phyloP scores from a whole-genome alignment of 2,888 invertebrate genomes.

The Blera fallax region DNA sequence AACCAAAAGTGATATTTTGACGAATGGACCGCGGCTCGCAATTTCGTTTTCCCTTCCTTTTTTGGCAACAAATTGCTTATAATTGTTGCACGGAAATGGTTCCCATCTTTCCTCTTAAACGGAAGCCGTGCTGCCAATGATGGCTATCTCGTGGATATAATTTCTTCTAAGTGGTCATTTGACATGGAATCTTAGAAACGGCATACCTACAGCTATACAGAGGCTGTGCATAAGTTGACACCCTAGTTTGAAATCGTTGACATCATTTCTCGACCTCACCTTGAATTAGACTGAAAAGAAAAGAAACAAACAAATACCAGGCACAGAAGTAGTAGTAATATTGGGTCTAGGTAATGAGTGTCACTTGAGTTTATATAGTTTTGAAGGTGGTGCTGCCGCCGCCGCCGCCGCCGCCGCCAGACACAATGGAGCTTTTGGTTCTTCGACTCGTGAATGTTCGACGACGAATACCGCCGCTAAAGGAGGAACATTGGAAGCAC shows the following conservation, averaged over 20 bases:
- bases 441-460: conserved; percentile 39
- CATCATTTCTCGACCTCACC: conserved; percentile 59
- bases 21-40: background rate
- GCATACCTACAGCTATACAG: background rate
- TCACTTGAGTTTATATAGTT: conserved; percentile 41
- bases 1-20: conserved; percentile 14
- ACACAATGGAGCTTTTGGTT: conserved; percentile 52
- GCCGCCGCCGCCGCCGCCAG: conserved; percentile 28
- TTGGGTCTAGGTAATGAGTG: conserved; percentile 60
- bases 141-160: background rate
- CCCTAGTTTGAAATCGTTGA: conserved; percentile 60
- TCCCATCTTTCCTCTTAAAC: conserved; percentile 6
- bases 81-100: conserved; percentile 14
- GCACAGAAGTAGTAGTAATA: conserved; percentile 21
- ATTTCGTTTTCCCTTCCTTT: conserved; percentile 23
- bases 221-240: background rate
- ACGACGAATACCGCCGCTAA: conserved; percentile 25
- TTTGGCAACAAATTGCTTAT: conserved; percentile 28
- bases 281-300: conserved; percentile 50
- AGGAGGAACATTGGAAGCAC: conserved; percentile 61
- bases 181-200: background rate
- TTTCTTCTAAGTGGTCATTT: background rate
- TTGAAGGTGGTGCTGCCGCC: conserved; percentile 36
- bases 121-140: conserved; percentile 10
- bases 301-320: conserved; percentile 17